Evolutionary conservation across 2,797 vertebrate genomes (phyloP), one percentile per base, ranked within the genome.

Genomic region (Muscicapa striata): DNA sequence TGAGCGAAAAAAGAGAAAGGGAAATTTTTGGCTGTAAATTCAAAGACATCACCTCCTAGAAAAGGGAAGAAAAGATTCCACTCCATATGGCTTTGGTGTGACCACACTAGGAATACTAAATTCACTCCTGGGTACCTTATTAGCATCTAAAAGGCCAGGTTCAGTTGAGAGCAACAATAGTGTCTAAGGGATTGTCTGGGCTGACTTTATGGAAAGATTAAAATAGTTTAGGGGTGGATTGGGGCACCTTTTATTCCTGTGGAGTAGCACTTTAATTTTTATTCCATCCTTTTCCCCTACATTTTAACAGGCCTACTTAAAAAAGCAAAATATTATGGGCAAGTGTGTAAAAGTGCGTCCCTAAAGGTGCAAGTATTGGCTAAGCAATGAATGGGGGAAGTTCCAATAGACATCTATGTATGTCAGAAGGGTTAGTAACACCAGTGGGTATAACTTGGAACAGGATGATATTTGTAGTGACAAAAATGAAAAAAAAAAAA

Each of bases 81-180:
- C 85, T 94, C 91, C 75, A 70, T 70, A 63, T 64, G 80, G 93
- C 94, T 97, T 94, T 96, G 90, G 94, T 96, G 94, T 96, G 95
- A 95, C 95, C 95, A 95, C 74, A 77, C 87, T 89, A 93, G 77
- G 91, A 96, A 97, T 96, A 94, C 72, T 94, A 95, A 96, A 88
- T 94, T 96, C 91, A 95, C 94, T 96, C 93, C 70, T 93, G 90
- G 91, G 83, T 79, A 94, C 29, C 83, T 87, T 66, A 97, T 97
- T 95, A 96, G 63, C 94, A 97, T 96, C 90, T 95, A 64, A 96
- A 96, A 96, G 91, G 84, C 64, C 91, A 95, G 90, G 94, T 97
- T 97, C 94, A 94, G 94, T 38, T 75, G 68, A 96, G 93, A 97
- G 91, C 95, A 91, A 91, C 86, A 94, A 90, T 75, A 67, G 83